phyloP scores from a whole-genome alignment of 1,140 invertebrate genomes.

The Helicorthomorpha holstii region DNA sequence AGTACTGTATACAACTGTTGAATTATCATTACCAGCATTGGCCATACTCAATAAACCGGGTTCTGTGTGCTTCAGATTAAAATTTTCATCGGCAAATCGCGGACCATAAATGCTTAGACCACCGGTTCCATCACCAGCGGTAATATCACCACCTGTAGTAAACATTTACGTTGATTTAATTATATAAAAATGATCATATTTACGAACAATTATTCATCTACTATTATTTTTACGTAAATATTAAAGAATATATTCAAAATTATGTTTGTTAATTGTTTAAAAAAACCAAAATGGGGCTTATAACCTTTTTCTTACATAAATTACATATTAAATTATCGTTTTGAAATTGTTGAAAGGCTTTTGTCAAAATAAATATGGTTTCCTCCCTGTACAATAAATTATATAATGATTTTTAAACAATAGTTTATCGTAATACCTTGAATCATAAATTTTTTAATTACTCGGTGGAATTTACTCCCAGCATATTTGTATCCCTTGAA shows the following conservation, averaged over 20 bases:
- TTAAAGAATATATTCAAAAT: slow-evolving; percentile 1
- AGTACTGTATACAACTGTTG: background rate
- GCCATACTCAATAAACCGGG: slow-evolving; percentile 92
- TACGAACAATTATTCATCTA: too few species aligned
- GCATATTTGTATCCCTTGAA: slow-evolving; percentile 58
- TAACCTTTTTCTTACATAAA: too few species aligned
- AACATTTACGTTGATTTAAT: slow-evolving; percentile 3
- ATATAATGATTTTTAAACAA: too few species aligned
- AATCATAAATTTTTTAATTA: slow-evolving; percentile 77
- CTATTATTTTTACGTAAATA: too few species aligned
- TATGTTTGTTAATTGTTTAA: too few species aligned
- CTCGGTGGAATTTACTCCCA: slow-evolving; percentile 58
- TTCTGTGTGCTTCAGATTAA: slow-evolving; percentile 67
- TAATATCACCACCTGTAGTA: slow-evolving; percentile 54
- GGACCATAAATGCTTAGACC: slow-evolving; percentile 71
- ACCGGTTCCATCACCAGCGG: slow-evolving; percentile 55
- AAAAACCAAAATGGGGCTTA: too few species aligned
- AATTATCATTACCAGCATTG: slow-evolving; percentile 48
- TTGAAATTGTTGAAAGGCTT: background rate
- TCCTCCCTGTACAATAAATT: background rate
- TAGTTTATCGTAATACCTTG: too few species aligned
- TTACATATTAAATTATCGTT: too few species aligned
- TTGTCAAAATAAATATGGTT: background rate
- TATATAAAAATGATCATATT: too few species aligned
- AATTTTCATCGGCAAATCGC: slow-evolving; percentile 87